Evolutionary conservation across 2,797 vertebrate genomes (phyloP).

Genomic region (Microcaecilia unicolor): DNA sequence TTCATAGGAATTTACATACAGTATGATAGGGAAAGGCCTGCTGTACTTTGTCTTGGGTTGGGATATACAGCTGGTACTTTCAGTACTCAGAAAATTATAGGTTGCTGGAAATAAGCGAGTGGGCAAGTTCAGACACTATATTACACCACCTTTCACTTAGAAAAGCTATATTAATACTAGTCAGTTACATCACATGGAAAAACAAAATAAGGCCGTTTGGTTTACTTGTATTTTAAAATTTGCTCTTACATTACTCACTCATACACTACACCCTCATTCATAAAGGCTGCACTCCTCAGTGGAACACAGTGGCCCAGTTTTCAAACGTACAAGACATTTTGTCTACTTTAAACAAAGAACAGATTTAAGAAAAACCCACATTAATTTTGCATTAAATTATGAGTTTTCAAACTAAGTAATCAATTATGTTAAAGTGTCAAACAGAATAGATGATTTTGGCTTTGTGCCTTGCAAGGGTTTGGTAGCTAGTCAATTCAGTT

Average conservation of each 20-base stretch:
- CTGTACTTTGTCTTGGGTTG: background rate
- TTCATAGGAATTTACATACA: background rate
- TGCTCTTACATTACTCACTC: background rate
- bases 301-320: background rate
- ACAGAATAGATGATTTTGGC: too few relatives aligned
- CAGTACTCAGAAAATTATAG: background rate
- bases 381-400: too few relatives aligned
- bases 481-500: too few relatives aligned
- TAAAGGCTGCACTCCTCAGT: background rate
- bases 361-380: too few relatives aligned
- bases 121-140: constrained; percentile 8
- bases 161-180: constrained; percentile 14
- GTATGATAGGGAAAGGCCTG: background rate
- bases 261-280: background rate
- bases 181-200: constrained; percentile 24
- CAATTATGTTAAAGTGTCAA: too few relatives aligned
- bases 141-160: background rate
- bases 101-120: background rate
- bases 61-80: background rate
- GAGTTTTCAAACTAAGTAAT: too few relatives aligned
- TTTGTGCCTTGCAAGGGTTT: too few relatives aligned
- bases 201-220: constrained; percentile 25
- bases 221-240: constrained; percentile 7
- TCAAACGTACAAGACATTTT: too few relatives aligned
- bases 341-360: too few relatives aligned